Percentiles rank a stretch among this genome's conserved stretches.
These are phyloP conservation scores for Leptinotarsa juncta DNA, from an alignment of 2,888 invertebrate species.

Conservation along the genomic window DNA sequence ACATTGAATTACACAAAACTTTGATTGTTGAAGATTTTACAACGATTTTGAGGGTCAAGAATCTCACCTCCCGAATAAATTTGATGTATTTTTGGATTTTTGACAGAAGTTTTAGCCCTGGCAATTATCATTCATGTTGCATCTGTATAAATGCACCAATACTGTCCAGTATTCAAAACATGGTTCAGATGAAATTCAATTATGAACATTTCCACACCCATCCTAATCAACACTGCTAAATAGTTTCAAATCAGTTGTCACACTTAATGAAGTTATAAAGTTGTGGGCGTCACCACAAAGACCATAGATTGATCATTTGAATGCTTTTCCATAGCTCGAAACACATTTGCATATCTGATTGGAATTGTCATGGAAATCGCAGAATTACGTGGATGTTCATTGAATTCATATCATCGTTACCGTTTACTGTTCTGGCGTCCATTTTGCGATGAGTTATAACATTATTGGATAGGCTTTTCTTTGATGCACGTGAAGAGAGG, in stretches of 20 bases:
- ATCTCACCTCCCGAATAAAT: too few species aligned
- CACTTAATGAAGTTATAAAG: constrained; percentile 1
- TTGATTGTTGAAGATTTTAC: too few species aligned
- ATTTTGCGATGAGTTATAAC: background rate
- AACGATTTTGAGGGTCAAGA: too few species aligned
- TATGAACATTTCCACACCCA: background rate
- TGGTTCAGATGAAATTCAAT: background rate
- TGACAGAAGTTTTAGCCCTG: too few species aligned
- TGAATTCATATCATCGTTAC: background rate
- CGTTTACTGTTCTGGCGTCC: background rate
- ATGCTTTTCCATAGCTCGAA: background rate
- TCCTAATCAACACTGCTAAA: background rate
- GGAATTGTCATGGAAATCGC: background rate
- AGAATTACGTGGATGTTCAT: background rate
- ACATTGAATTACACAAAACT: too few species aligned
- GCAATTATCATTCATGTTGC: too few species aligned
- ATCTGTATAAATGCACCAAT: background rate
- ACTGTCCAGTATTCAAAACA: background rate
- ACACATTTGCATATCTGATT: constrained; percentile 10
- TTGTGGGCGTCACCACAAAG: background rate
- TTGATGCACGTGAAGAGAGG: background rate
- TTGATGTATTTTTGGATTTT: too few species aligned
- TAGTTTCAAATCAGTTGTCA: background rate
- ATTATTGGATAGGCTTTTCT: background rate
- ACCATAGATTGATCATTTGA: background rate